Conservation (phyloP, 2,797 vertebrate genomes). For the Acrocephalus scirpaceus region DNA sequence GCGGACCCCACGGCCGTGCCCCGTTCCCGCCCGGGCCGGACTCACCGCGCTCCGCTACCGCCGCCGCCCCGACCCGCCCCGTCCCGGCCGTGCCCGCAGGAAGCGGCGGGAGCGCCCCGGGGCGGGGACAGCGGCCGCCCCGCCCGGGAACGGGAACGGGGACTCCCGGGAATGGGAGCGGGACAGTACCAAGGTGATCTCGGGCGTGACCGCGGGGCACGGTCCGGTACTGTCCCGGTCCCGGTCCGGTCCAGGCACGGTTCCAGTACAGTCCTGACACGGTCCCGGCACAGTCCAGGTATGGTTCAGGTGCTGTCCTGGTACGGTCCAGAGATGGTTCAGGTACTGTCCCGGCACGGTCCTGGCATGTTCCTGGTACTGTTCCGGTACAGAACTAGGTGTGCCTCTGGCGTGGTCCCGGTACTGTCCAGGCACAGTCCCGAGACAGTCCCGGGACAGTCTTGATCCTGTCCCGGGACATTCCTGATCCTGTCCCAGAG, state of each 20-base stretch:
- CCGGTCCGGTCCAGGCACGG: neutral
- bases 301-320: neutral
- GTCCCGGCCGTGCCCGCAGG: slow-evolving; percentile 36
- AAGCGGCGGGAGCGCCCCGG: slow-evolving; percentile 36
- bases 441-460: no score
- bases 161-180: neutral
- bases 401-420: no score
- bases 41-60: neutral
- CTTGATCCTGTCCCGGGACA: no score
- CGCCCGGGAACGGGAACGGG: neutral
- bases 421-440: no score
- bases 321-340: no score
- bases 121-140: slow-evolving; percentile 22
- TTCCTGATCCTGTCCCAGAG: fast-evolving
- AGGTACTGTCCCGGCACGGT: no score
- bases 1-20: neutral
- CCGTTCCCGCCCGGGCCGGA: neutral
- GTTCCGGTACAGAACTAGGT: neutral
- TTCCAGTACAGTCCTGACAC: neutral
- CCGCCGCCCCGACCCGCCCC: neutral
- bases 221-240: neutral
- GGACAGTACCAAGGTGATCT: neutral
- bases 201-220: neutral
- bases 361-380: neutral
- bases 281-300: no score